Evolutionary conservation across 2,113 vertebrate genomes (phyloP), one percentile per base, ranked within the genome.

Genomic region (Pitta sordida): DNA sequence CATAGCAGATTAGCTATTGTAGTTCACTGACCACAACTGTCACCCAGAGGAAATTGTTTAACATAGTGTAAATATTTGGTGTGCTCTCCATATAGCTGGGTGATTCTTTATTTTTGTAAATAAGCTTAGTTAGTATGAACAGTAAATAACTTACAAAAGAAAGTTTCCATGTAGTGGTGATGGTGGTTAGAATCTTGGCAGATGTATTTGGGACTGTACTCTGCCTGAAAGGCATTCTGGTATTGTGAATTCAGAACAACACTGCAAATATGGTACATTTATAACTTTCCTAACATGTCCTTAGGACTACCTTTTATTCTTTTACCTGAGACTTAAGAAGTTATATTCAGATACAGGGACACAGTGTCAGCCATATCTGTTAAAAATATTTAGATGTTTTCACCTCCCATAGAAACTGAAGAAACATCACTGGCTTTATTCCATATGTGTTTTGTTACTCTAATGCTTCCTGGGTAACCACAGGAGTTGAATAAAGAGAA

Each of bases 1-100:
- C 65, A 43, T 63, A 90, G 77, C 48, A 94, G 69, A 96, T 94
- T 91, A 95, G 48, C 73, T 91, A 84, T 79, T 87, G 87, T 88
- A 93, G 85, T 91, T 96, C 94, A 91, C 71, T 93, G 95, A 91
- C 74, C 89, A 92, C 70, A 88, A 24, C 58, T 68, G 64, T 96
- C 88, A 95, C 69, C 67, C 62, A 83, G 69, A 95, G 83, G 74
- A 93, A 94, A 91, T 87, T 90, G 88, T 91, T 90, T 91, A 95
- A 93, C 65, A 67, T 18, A 52, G 67, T 89, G 88, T 93, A 94
- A 94, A 91, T 89, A 82, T 87, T 93, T 96, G 86, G 48, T 85
- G 41, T 64, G 21, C 26, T 86, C 32, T 87, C 53, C 62, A 23
- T 69, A 49, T 36, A 96, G 41, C 58, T 60, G 55, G 56, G 11